Evolutionary conservation across 2,113 vertebrate genomes (phyloP), one percentile per base, ranked within the genome.

Genomic region (Holacanthus passer): DNA sequence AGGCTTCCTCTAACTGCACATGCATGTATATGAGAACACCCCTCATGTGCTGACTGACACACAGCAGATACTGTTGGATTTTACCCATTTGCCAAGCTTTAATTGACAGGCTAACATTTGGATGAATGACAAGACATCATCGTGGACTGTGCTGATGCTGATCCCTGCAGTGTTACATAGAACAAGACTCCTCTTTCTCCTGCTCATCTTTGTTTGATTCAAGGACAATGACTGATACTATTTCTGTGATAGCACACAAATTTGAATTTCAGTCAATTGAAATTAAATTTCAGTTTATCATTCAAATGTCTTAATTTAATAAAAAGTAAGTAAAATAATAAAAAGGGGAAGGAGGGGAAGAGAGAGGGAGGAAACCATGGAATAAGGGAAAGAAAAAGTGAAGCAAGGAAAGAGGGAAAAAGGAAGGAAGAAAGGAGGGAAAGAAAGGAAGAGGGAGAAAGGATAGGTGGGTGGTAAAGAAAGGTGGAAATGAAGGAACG

Each of bases 51-150:
- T 31, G 39, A 63, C 67, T 41, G 29, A 81, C 7, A 35, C 39
- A 59, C 2, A 47, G 16, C 14, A 14, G 39, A 53, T 48, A 20
- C 41, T 67, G 87, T 39, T 70, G 70, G 31, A 47, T 83, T 50
- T 58, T 32, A 68, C 32, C 63, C 62, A 56, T 71, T 59, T 82
- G 73, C 62, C n/a, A 45, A 62, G 41, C 35, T 85, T 69, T 93
- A 93, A 93, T 93, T 94, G 92, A 85, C 91, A 91, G 87, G 7
- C 62, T 91, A 92, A 91, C 92, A 94, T 94, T 93, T 94, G 77
- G 81, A 59, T 80, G 81, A 89, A 72, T 84, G 91, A 76, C 80
- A 88, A 27, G 32, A 59, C 50, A 62, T 87, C 73, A 73, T 58
- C 24, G 20, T 45, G 64, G 41, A 29, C 53, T 63, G 70, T 67